Evolutionary conservation across 2,797 vertebrate species (phyloP), one percentile per base, ranked within the genome.

Genomic region (Mycteria americana): DNA sequence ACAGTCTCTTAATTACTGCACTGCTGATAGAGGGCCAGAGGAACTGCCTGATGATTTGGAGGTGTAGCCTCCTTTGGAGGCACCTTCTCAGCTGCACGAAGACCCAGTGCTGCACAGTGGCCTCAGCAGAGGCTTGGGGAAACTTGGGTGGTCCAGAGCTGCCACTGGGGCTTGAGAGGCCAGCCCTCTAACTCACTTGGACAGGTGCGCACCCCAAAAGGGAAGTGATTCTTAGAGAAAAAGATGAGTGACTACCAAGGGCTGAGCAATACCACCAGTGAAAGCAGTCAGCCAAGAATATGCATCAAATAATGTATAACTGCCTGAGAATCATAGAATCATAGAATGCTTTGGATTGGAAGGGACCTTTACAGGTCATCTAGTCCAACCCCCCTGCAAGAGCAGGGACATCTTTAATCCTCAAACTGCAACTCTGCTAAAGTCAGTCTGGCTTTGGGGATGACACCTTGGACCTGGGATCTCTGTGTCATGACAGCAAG

Each of bases 141-240:
- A 19, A 37, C 45, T 0, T 0, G 0, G 18, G 30, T 13, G 45
- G 27, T 14, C 50, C 46, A 25, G 72, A 67, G 83, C 60, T 67
- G 65, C 51, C 72, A 11, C 0, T 18, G 1, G 63, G 60, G 28
- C 63, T 75, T 6, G 12, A 56, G 33, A 6, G n/a, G 74, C 60
- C 50, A 48, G 23, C 9, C 31, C 82, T 67, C 31, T 21, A 51
- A 1, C 18, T 46, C 2, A 0, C 33, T 27, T 21, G 33, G 62
- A 25, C 28, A 57, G 33, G 18, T 16, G 12, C 33, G n/a, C 23
- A 21, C 25, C 45, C 41, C 45, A 13, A 35, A 8, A 51, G 67
- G 22, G 57, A 64, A 69, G 9, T 46, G 35, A 67, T 43, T 50
- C 41, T 21, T 14, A 18, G 15, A 39, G 57, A 22, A 63, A 72